Percentiles rank a stretch among this genome's conserved stretches.
phyloP scores from a whole-genome alignment of 1,140 invertebrate species.

The Drosophila tristis region DNA sequence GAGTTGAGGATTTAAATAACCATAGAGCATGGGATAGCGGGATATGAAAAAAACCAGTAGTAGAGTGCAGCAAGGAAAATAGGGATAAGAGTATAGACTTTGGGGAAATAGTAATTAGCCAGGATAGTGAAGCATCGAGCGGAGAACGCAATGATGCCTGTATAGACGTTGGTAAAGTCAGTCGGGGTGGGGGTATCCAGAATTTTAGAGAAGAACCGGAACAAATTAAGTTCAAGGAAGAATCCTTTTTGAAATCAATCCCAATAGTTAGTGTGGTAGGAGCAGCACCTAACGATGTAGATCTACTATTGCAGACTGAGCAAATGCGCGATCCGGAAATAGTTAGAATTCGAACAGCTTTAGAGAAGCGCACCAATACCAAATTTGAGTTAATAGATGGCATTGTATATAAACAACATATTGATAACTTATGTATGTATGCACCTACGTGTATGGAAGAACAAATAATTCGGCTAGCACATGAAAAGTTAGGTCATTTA shows the following conservation, averaged over 20 bases:
- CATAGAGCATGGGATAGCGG: too few relatives aligned
- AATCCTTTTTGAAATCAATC: background rate
- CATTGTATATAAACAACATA: background rate
- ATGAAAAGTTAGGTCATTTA: background rate
- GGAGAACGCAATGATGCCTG: too few relatives aligned
- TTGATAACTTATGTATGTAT: background rate
- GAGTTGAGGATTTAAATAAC: too few relatives aligned
- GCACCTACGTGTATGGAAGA: background rate
- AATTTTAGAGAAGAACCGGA: too few relatives aligned
- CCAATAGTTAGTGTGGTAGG: constrained; percentile 3
- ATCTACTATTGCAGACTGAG: background rate
- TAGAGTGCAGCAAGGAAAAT: too few relatives aligned
- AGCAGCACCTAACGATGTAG: background rate
- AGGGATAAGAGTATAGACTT: too few relatives aligned
- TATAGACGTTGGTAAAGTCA: too few relatives aligned
- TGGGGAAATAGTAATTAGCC: too few relatives aligned
- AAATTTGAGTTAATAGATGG: constrained; percentile 1
- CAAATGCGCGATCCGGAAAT: constrained; percentile 5
- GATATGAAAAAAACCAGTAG: too few relatives aligned
- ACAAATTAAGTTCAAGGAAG: too few relatives aligned
- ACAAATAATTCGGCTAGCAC: background rate
- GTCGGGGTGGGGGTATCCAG: too few relatives aligned
- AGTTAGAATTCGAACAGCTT: background rate
- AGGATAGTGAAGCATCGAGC: too few relatives aligned
- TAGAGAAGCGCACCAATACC: background rate